Base-by-base conservation (phyloP, 2,888 invertebrate genomes). In the Autographa gamma region DNA sequence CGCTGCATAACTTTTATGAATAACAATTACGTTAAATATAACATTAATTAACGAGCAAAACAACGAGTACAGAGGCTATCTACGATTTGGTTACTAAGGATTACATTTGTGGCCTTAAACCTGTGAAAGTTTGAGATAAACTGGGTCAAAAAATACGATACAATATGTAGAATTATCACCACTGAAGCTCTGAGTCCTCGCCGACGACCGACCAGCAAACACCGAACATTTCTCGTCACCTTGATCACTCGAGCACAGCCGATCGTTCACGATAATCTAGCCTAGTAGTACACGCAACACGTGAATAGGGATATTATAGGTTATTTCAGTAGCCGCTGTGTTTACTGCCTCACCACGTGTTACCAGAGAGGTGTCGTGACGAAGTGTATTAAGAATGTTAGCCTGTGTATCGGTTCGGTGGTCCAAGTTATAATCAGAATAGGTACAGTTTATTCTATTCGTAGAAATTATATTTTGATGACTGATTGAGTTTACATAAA, bases 321-420 rank as follows among this genome's bases (percentile, higher is more conserved):
- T 75, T 58, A 72, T 79, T 71, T 74, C 19, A 31, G 63, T 19
- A 69, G 58, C 75, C 32, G 69, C 69, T 67, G 71, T 75, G 62
- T 77, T 81, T 83, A 83, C 75, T 19, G 62, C 48, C 64, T 31
- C 25, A 4, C 63, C 81, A 81, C 68, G 76, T 80, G 79, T 56
- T 67, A 16, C 25, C 32, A 68, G 60, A 72, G 65, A 77, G 67
- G 25, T 78, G 32, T 69, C 77, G 70, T 81, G 81, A 83, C 79
- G 73, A 73, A 75, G 62, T 75, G 59, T 83, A 83, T 75, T 83
- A 83, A 77, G 75, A 80, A 73, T 68, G 62, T 63, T 59, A 31
- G 16, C 59, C 72, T 73, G 60, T 62, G 31, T 66, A 59, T 70
- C 48, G 38, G 48, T 9, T 18, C 0, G 31, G 16, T 71, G 81